These are phyloP conservation scores for Pocillopora meandrina DNA, from an alignment of 92 coral and sea anemone species.

Conservation along the genomic window DNA sequence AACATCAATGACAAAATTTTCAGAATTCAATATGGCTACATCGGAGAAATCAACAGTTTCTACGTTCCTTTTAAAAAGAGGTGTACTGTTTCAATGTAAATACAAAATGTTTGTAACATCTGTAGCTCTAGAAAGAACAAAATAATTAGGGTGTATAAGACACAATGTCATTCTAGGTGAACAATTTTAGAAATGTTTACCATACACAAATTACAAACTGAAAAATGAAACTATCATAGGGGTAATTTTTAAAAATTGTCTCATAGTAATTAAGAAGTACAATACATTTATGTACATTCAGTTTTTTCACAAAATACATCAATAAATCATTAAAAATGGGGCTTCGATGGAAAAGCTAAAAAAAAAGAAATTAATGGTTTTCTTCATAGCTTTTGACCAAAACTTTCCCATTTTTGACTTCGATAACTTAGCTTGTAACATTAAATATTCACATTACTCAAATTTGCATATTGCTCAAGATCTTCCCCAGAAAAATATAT, in stretches of 20 bases:
- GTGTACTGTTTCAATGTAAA: not conserved
- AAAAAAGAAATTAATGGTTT: not conserved
- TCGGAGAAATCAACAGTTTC: not conserved
- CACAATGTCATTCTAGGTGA: not conserved
- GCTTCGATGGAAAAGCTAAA: not conserved
- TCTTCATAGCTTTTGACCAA: not conserved
- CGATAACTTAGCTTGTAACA: not conserved
- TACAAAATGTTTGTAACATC: not conserved
- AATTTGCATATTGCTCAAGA: conserved; percentile 17
- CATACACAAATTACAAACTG: not conserved
- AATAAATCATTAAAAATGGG: not conserved
- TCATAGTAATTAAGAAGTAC: too few relatives aligned
- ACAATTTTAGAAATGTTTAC: not conserved
- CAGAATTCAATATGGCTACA: conserved; percentile 12
- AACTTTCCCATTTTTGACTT: not conserved
- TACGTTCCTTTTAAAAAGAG: not conserved
- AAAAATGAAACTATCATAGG: not conserved
- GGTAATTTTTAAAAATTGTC: too few relatives aligned
- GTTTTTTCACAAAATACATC: too few relatives aligned
- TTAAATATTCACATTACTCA: conserved; percentile 23
- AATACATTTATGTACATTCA: too few relatives aligned
- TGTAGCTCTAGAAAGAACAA: not conserved
- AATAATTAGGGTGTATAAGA: not conserved
- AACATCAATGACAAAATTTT: not conserved
- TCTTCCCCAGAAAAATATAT: not conserved